Percentiles rank a stretch among this genome's conserved stretches.
Evolutionary conservation across 2,888 invertebrate genomes (phyloP).

Genomic region (Mimumesa dahlbomi): DNA sequence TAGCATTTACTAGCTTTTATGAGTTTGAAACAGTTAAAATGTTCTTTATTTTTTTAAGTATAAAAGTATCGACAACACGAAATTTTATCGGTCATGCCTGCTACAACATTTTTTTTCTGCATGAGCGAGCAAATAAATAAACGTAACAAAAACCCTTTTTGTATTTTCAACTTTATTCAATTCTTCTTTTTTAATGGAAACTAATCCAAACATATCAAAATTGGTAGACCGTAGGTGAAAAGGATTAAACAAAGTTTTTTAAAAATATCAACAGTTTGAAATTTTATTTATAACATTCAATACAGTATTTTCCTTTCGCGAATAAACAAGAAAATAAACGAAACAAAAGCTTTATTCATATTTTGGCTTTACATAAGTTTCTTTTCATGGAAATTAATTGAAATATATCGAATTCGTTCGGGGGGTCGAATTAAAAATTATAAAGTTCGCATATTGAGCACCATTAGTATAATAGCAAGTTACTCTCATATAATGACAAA

Average conservation of each 20-base stretch:
- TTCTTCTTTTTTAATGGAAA: not conserved
- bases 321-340: constrained; percentile 2
- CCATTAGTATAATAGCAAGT: constrained; percentile 13
- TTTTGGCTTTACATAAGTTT: not conserved
- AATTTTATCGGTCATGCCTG: constrained; percentile 4
- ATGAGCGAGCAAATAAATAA: constrained; percentile 8
- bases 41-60: not conserved
- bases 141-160: not conserved
- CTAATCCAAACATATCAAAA: not conserved
- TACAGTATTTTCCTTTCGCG: not conserved
- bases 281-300: not conserved
- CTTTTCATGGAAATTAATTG: not conserved
- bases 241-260: not conserved
- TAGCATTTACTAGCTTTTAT: too few relatives aligned
- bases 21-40: too few relatives aligned
- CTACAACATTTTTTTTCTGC: not conserved
- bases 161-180: too few relatives aligned
- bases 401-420: not conserved
- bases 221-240: not conserved
- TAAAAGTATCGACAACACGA: not conserved
- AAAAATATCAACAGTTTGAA: not conserved
- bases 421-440: not conserved
- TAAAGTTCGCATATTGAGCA: constrained; percentile 6
- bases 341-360: not conserved
- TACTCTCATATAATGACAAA: constrained; percentile 14